Percentiles rank a stretch among this genome's conserved stretches.
Conservation (phyloP, 2,888 invertebrate species). For the Drosophila falleni region DNA sequence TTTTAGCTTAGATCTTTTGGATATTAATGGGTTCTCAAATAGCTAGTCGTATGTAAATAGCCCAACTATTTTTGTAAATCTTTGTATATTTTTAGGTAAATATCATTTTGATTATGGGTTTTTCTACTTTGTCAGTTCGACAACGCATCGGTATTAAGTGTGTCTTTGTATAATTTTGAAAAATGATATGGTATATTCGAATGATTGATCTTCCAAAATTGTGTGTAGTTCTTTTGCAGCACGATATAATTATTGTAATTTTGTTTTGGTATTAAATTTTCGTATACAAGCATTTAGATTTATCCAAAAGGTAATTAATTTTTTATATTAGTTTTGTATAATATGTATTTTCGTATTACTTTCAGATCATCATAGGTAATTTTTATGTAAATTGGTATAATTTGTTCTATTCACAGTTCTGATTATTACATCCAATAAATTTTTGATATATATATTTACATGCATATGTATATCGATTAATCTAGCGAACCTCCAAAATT, state of each 20-base stretch:
- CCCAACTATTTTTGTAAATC: constrained; percentile 29
- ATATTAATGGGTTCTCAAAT: constrained; percentile 53
- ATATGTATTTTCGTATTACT: constrained; percentile 62
- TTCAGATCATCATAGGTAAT: constrained; percentile 60
- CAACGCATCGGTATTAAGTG: constrained; percentile 38
- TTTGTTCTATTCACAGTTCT: constrained; percentile 78
- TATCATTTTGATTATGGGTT: constrained; percentile 73
- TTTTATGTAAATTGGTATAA: constrained; percentile 73
- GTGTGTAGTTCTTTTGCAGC: constrained; percentile 5
- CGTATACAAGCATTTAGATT: constrained; percentile 82
- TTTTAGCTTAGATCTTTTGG: constrained; percentile 43
- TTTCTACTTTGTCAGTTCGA: constrained; percentile 41
- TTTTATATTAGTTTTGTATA: constrained; percentile 45
- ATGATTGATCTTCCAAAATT: constrained; percentile 30
- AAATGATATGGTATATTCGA: constrained; percentile 46
- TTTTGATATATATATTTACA: constrained; percentile 41
- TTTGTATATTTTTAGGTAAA: constrained; percentile 60
- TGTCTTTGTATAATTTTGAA: constrained; percentile 39
- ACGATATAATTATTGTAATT: constrained; percentile 33
- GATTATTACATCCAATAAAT: constrained; percentile 60
- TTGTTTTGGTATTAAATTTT: constrained; percentile 55
- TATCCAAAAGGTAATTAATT: constrained; percentile 64
- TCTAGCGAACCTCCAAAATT: constrained; percentile 41
- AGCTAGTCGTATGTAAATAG: constrained; percentile 47
- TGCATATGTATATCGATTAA: constrained; percentile 46